Conservation (phyloP, 1,140 invertebrate genomes). For the Tetraneura akinire region DNA sequence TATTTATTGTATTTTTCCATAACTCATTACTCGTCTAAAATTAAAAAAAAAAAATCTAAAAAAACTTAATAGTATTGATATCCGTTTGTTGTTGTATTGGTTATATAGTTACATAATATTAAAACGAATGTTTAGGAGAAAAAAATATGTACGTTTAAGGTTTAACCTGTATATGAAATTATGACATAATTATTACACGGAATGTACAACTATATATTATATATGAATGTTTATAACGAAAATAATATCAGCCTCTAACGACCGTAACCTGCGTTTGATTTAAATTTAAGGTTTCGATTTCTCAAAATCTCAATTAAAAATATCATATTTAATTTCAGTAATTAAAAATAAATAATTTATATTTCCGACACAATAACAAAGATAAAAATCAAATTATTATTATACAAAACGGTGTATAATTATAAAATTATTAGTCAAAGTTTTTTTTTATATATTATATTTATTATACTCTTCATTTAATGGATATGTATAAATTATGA, state of each 20-base stretch:
- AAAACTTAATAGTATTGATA: background rate
- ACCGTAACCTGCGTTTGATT: slow-evolving; percentile 4
- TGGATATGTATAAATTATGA: background rate
- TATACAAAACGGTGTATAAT: too few relatives aligned
- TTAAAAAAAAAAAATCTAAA: too few relatives aligned
- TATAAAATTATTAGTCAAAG: too few relatives aligned
- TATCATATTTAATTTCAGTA: background rate
- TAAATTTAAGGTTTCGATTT: slow-evolving; percentile 13
- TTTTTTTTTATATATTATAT: too few relatives aligned
- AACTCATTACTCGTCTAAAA: too few relatives aligned
- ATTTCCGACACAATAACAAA: background rate
- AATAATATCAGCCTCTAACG: background rate
- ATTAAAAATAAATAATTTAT: slow-evolving; percentile 18
- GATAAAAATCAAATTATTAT: too few relatives aligned
- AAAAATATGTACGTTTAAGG: background rate
- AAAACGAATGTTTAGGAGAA: background rate
- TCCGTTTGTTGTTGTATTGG: background rate
- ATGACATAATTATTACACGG: slow-evolving; percentile 34
- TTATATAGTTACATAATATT: slow-evolving; percentile 30
- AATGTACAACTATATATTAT: background rate
- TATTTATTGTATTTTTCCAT: too few relatives aligned
- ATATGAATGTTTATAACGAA: slow-evolving; percentile 8
- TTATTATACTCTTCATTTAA: too few relatives aligned
- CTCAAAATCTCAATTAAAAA: slow-evolving; percentile 22
- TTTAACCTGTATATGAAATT: background rate